Base-by-base conservation (phyloP, 2,888 invertebrate species). In the Ctenicera cuprea region DNA sequence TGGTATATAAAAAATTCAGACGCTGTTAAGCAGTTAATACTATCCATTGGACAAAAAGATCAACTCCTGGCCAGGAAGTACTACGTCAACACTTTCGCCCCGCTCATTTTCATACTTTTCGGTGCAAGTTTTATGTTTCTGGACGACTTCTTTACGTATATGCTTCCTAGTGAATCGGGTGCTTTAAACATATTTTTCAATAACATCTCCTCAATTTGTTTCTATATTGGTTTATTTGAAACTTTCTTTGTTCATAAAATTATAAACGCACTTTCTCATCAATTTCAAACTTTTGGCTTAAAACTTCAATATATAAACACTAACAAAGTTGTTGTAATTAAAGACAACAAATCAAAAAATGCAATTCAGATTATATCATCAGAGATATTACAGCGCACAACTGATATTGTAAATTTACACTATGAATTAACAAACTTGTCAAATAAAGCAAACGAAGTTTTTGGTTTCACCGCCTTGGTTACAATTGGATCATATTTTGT, bases 371-470 rank as follows among this genome's bases (percentile, higher is more conserved):
- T n/a, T n/a, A 11, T 3, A 5, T 41, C 11, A 4, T 41, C 41
- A 41, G 11, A 41, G 3, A 41, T 12, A 41, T 5, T 11, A 12
- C 3, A 3, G 2, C 41, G 41, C 1, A 41, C 7, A 5, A n/a
- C 2, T 4, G n/a, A 41, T 41, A 41, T 41, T 12, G 11, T 70
- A 3, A 64, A 66, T 9, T 20, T 43, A 0, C 76, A 76, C 37
- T 16, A 65, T 38, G 22, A 50, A 12, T 63, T 76, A 14, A 64
- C 66, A 3, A 71, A 71, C 16, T 37, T 76, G 18, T 61, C 67
- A 0, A 71, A 45, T 11, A 63, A 50, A 26, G 59, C 67, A 16
- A 74, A 74, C 48, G 33, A 20, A 5, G 20, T 76, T 12, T 71
- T 74, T 16, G 71, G 71, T 1, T 22, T 76, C 18, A 70, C 50